Evolutionary conservation across 2,113 vertebrate genomes (phyloP).

Genomic region (Aplodontia rufa): DNA sequence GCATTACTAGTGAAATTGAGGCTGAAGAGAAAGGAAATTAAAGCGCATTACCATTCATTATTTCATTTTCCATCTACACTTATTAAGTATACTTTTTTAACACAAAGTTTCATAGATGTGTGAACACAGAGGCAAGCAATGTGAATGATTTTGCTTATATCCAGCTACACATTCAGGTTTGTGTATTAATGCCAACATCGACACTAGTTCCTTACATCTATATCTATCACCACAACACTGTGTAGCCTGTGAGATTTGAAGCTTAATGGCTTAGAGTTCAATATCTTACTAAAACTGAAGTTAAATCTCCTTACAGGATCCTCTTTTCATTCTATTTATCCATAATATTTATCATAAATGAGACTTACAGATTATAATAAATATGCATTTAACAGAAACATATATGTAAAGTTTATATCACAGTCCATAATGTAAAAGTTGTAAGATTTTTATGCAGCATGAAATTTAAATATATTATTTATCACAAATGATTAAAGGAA

Average conservation of each 20-base stretch:
- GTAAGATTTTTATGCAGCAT: background rate
- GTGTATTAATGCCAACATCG: background rate
- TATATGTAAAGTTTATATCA: background rate
- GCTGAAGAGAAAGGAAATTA: background rate
- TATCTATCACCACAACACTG: fast-evolving
- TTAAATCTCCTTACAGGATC: background rate
- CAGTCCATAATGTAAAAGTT: background rate
- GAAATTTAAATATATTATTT: background rate
- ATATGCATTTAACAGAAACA: background rate
- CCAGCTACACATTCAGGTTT: background rate
- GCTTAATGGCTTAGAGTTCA: background rate
- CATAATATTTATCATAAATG: background rate
- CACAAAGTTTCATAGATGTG: background rate
- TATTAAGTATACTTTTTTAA: background rate
- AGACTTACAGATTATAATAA: background rate
- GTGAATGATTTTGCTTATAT: background rate
- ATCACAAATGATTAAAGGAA: background rate
- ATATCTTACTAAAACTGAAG: background rate
- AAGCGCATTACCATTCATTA: too few species aligned
- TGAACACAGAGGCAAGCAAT: background rate
- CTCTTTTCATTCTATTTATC: background rate
- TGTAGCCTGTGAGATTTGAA: background rate
- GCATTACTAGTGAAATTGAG: too few species aligned
- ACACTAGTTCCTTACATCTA: background rate
- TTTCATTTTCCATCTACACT: too few species aligned